These are phyloP conservation scores for Phocoena sinus DNA, from an alignment of 2,113 vertebrate species.

Conservation along the genomic window DNA sequence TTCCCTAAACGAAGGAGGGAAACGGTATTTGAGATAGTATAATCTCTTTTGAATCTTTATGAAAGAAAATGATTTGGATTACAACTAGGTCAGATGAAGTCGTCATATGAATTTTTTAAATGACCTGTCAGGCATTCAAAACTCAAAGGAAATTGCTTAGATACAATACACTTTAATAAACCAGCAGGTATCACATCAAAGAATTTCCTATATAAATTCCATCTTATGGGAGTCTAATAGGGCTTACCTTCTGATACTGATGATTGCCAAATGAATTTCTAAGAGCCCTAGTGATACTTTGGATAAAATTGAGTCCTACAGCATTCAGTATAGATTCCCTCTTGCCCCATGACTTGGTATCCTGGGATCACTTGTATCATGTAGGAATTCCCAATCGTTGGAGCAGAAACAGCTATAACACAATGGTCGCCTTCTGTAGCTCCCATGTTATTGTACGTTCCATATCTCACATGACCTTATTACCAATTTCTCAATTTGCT, in stretches of 20 bases:
- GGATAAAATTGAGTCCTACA: not conserved
- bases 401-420: not conserved
- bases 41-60: not conserved
- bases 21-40: not conserved
- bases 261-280: not conserved
- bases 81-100: not conserved
- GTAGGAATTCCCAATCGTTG: not conserved
- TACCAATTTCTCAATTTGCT: not conserved
- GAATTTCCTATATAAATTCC: not conserved
- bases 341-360: not conserved
- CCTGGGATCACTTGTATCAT: not conserved
- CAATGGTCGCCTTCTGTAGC: not conserved
- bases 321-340: not conserved
- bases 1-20: not conserved
- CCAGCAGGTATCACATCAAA: not conserved
- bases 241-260: not conserved
- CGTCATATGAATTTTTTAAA: not conserved
- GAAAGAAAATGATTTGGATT: not conserved
- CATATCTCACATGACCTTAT: not conserved
- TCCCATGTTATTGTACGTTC: not conserved
- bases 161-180: not conserved
- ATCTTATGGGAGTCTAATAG: not conserved
- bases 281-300: not conserved
- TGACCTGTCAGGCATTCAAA: not conserved
- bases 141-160: not conserved